These are phyloP conservation scores for Butorides virescens DNA, from an alignment of 2,113 vertebrate genomes.

Conservation along the genomic window DNA sequence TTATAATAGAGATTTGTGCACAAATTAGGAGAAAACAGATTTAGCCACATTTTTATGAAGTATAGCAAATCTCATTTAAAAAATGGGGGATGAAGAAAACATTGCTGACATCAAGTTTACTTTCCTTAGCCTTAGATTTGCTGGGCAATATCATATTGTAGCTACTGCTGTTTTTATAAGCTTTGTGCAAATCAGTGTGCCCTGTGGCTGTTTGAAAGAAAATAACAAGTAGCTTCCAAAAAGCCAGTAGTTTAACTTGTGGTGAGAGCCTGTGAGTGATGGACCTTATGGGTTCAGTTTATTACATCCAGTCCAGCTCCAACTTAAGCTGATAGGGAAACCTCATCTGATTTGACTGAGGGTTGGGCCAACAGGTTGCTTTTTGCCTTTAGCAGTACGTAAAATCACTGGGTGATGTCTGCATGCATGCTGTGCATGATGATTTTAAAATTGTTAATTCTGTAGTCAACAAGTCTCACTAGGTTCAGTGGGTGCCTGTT, in stretches of 20 bases:
- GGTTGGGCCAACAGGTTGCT: neutral
- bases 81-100: neutral
- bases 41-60: neutral
- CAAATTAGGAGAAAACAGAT: neutral
- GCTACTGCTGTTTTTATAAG: neutral
- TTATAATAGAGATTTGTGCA: neutral
- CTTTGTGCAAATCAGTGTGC: neutral
- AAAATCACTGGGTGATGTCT: neutral
- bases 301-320: neutral
- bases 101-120: neutral
- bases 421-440: neutral
- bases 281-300: neutral
- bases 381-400: neutral
- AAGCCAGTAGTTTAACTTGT: neutral
- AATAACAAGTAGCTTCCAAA: neutral
- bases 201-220: neutral
- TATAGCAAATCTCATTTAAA: neutral
- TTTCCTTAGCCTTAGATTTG: neutral
- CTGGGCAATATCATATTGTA: neutral
- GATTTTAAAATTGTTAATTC: neutral
- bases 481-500: neutral
- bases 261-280: neutral
- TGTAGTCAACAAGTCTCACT: neutral
- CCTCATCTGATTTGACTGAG: neutral
- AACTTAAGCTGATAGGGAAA: neutral